These are phyloP conservation scores for Chionis minor DNA, from an alignment of 2,113 vertebrate genomes.

Conservation along the genomic window DNA sequence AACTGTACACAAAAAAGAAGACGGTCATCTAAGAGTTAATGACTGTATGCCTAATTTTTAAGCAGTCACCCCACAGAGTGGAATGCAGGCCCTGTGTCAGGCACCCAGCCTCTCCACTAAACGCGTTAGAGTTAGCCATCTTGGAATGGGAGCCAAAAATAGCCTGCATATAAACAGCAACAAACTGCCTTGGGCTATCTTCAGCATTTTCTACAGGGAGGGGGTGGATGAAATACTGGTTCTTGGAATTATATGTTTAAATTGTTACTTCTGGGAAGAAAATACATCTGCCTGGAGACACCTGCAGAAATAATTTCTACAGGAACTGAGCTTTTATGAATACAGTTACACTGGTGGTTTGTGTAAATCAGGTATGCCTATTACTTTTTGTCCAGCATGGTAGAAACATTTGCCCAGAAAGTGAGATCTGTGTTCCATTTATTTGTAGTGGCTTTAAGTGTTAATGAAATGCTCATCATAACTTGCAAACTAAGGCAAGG, in stretches of 20 bases:
- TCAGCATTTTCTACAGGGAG: slow-evolving; percentile 27
- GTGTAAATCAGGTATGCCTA: background rate
- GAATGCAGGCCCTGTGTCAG: background rate
- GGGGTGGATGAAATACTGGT: background rate
- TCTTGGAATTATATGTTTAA: background rate
- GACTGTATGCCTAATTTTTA: background rate
- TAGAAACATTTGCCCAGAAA: background rate
- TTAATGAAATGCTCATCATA: background rate
- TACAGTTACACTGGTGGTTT: background rate
- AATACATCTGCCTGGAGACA: background rate
- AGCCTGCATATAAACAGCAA: slow-evolving; percentile 23
- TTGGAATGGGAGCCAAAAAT: slow-evolving; percentile 35
- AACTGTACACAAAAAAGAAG: background rate
- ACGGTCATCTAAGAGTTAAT: background rate
- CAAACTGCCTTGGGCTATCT: slow-evolving; percentile 6
- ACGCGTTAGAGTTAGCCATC: background rate
- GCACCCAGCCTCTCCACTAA: background rate
- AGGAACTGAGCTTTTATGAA: background rate
- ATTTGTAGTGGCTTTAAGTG: background rate
- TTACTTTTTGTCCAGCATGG: background rate
- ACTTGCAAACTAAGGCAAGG: background rate
- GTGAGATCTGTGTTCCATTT: background rate
- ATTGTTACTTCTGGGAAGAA: background rate
- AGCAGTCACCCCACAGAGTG: background rate
- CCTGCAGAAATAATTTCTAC: background rate